These are phyloP conservation scores for Lanius ludovicianus DNA, from an alignment of 2,113 vertebrate genomes.

Conservation along the genomic window DNA sequence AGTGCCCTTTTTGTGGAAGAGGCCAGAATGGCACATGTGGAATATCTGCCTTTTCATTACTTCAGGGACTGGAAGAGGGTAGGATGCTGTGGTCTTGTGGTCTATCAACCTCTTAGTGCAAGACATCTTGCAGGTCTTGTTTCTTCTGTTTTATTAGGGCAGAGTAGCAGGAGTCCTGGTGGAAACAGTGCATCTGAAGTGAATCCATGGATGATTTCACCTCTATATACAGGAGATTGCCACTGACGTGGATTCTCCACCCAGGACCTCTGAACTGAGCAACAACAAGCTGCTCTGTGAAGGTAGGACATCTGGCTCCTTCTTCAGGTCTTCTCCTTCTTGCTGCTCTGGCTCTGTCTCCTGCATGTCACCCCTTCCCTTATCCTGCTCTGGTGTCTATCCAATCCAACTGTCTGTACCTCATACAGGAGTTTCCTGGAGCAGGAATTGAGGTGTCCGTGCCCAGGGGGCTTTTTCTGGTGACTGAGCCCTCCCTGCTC, in stretches of 20 bases:
- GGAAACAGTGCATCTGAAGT: neutral
- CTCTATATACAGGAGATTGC: neutral
- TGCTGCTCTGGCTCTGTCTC: neutral
- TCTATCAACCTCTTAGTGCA: neutral
- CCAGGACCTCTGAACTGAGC: neutral
- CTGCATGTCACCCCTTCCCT: neutral
- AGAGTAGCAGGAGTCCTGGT: neutral
- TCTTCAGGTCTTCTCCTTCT: neutral
- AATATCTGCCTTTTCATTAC: neutral
- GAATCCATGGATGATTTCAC: neutral
- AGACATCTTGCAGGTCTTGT: neutral
- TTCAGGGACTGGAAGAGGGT: neutral
- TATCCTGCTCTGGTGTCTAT: neutral
- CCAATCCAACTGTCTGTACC: neutral
- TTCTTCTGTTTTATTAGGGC: neutral
- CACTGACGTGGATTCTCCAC: neutral
- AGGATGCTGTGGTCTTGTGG: neutral
- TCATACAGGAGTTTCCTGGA: neutral
- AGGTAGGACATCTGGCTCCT: neutral
- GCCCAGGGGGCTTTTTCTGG: neutral
- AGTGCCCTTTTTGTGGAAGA: neutral
- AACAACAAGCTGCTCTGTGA: neutral
- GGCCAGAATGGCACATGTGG: neutral
- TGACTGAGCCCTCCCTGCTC: neutral
- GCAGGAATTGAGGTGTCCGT: neutral